Evolutionary conservation across 2,113 vertebrate genomes (phyloP).

Genomic region (Dinomys branickii): DNA sequence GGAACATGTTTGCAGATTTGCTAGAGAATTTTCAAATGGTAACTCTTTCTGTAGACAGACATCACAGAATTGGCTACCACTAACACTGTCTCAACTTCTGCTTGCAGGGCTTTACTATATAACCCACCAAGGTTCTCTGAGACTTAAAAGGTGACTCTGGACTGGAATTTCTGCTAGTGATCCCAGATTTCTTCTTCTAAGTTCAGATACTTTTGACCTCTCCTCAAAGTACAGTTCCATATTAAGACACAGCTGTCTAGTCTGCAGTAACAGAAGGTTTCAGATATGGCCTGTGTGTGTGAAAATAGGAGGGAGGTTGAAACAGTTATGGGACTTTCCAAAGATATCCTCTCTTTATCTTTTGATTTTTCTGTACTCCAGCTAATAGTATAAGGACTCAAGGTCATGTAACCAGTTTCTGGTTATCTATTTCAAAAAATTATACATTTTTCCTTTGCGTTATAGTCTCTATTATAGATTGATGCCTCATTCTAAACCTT

Average conservation of each 20-base stretch:
- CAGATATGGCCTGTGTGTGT: background rate
- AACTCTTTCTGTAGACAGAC: background rate
- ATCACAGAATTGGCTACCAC: background rate
- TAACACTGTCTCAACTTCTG: background rate
- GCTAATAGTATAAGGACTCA: background rate
- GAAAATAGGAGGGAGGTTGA: too few species aligned
- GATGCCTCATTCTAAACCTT: slow-evolving; percentile 14
- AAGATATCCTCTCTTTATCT: background rate
- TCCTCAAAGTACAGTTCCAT: background rate
- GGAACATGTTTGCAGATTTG: background rate
- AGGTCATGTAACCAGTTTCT: background rate
- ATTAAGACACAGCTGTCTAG: background rate
- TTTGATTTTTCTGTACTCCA: background rate
- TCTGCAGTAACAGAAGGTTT: background rate
- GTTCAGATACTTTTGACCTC: background rate
- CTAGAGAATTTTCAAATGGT: background rate
- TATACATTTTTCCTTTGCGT: background rate
- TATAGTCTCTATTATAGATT: background rate
- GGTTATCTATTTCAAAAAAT: background rate
- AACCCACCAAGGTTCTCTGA: background rate
- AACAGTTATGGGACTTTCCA: background rate
- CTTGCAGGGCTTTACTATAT: background rate
- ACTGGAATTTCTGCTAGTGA: background rate
- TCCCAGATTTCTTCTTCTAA: background rate
- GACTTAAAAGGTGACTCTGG: background rate